These are phyloP conservation scores for Pocota personata DNA, from an alignment of 2,888 invertebrate species.

Conservation along the genomic window DNA sequence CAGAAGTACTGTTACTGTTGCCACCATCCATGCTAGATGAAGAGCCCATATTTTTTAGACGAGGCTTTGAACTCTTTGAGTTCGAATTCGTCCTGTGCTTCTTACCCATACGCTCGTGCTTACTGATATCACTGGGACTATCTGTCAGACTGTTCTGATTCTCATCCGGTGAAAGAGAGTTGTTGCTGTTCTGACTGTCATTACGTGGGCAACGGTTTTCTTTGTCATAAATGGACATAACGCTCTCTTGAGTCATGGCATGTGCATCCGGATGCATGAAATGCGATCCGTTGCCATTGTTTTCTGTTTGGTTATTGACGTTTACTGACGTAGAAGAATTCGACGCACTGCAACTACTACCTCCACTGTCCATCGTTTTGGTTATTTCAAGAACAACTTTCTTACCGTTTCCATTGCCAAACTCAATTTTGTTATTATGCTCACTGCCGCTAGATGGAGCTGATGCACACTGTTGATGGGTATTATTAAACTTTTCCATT, in stretches of 20 bases:
- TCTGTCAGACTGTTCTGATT: constrained; percentile 75
- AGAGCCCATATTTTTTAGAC: constrained; percentile 82
- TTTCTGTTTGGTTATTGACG: constrained; percentile 64
- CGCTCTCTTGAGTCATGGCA: constrained; percentile 48
- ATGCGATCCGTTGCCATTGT: constrained; percentile 59
- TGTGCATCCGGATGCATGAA: constrained; percentile 69
- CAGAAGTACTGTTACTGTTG: constrained; percentile 83
- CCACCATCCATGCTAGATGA: constrained; percentile 84
- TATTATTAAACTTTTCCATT: constrained; percentile 66
- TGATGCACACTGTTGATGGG: constrained; percentile 52
- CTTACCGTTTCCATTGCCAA: constrained; percentile 62
- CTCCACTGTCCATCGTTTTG: constrained; percentile 73
- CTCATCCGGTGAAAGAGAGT: constrained; percentile 78
- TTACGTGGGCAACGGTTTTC: constrained; percentile 79
- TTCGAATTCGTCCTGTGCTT: constrained; percentile 82
- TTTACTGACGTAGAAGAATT: constrained; percentile 44
- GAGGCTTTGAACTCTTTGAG: constrained; percentile 82
- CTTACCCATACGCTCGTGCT: constrained; percentile 80
- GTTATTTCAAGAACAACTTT: constrained; percentile 76
- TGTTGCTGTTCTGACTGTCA: constrained; percentile 78
- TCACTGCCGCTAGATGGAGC: constrained; percentile 71
- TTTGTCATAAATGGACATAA: constrained; percentile 77
- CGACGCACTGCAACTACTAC: constrained; percentile 29
- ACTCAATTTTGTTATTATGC: constrained; percentile 76
- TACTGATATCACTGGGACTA: constrained; percentile 68